Evolutionary conservation across 1,140 invertebrate genomes (phyloP), one percentile per base, ranked within the genome.

Genomic region (Thaumetopoea pityocampa): DNA sequence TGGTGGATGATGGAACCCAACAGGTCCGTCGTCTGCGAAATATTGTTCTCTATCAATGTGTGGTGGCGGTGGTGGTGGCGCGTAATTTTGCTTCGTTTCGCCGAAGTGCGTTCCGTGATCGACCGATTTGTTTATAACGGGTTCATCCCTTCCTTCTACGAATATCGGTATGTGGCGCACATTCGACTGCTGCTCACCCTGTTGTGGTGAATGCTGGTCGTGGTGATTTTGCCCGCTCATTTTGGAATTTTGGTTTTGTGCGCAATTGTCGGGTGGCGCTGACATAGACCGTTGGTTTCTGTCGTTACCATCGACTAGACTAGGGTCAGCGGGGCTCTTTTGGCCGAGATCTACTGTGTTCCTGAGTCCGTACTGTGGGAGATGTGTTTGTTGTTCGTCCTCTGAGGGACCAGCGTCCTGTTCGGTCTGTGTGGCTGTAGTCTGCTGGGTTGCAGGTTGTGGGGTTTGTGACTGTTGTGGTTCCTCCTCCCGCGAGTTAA

Each of bases 101-200:
- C 78, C 67, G 64, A 78, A 76, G 61, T 83, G 60, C 12, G 74
- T 55, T 12, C 62, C 64, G 38, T 68, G 64, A 15, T 85, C 78
- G 1, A 65, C 62, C 10, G 86, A 83, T 35, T 87, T 90, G 26
- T 91, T 88, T 10, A 93, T 85, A 1, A 94, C 88, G 1, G 92
- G 92, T 51, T 91, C 89, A 54, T 93, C 91, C 19, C 93, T 82
- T 10, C 93, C 93, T 76, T 96, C 94, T 0, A 96, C 92, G 51
- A 94, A 93, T 22, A 96, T 96, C 1, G 94, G 94, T 70, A 96
- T 96, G 62, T 94, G 92, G 51, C 94, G 87, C 7, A 95, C 90
- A 24, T 80, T 80, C 10, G 69, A 69, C 3, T 53, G 51, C 27
- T 70, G 67, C 32, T 53, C 54, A 18, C 57, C 58, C 14, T 62